Evolutionary conservation across 2,797 vertebrate genomes (phyloP).

Genomic region (Pipistrellus pygmaeus): DNA sequence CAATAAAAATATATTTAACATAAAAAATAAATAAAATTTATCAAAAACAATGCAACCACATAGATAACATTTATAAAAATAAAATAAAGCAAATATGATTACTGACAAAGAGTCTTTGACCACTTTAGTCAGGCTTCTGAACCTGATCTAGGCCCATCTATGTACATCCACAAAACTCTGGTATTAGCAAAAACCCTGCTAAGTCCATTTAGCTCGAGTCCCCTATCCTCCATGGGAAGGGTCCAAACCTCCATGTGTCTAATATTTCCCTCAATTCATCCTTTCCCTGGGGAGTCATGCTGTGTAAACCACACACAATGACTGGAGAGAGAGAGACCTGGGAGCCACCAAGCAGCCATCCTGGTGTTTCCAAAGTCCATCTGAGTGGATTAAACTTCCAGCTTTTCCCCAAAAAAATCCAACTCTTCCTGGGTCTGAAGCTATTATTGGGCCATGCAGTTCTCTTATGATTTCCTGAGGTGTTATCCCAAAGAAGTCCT

Average conservation of each 20-base stretch:
- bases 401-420: background rate
- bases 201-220: background rate
- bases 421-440: background rate
- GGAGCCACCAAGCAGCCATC: background rate
- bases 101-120: background rate
- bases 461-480: background rate
- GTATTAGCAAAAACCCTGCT: background rate
- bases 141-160: background rate
- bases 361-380: background rate
- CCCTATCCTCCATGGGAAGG: background rate
- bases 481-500: background rate
- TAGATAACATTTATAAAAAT: too few relatives aligned
- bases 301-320: background rate
- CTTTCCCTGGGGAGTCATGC: background rate
- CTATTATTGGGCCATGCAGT: background rate
- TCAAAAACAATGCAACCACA: too few relatives aligned
- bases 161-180: background rate
- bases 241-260: background rate
- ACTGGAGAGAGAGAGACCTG: background rate
- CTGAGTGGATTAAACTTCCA: background rate
- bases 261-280: background rate
- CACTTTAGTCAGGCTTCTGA: background rate
- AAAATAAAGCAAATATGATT: slow-evolving; percentile 7
- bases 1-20: too few relatives aligned
- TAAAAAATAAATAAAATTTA: too few relatives aligned